Evolutionary conservation across 2,113 vertebrate genomes (phyloP).

Genomic region (Pteruthius melanotis): DNA sequence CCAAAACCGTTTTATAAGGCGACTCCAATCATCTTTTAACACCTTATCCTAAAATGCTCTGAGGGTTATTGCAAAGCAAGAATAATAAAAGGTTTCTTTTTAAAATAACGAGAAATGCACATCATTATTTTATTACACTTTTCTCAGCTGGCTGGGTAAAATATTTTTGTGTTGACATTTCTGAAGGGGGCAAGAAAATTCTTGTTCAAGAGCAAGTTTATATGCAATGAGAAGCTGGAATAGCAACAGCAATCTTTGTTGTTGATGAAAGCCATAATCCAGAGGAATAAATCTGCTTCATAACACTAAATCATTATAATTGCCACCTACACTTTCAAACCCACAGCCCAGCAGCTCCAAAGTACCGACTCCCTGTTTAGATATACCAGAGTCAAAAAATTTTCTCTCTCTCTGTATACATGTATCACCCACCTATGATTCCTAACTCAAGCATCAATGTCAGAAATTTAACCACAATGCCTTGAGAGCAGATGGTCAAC

Average conservation of each 20-base stretch:
- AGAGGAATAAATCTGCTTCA: not conserved
- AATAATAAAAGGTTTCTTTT: not conserved
- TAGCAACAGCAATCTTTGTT: not conserved
- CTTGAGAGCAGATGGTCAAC: slow-evolving; percentile 16
- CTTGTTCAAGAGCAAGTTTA: not conserved
- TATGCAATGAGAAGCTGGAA: not conserved
- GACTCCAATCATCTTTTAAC: not conserved
- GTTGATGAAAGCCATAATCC: not conserved
- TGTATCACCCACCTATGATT: not conserved
- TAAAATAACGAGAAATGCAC: not conserved
- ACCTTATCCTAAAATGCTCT: not conserved
- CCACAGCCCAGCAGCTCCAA: not conserved
- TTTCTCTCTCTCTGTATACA: not conserved
- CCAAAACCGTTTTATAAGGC: not conserved
- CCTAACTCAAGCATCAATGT: not conserved
- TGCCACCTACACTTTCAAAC: not conserved
- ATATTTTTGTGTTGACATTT: slow-evolving; percentile 7
- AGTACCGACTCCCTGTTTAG: not conserved
- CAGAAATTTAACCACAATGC: slow-evolving; percentile 36
- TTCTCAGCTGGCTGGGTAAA: not conserved
- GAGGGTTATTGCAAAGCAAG: not conserved
- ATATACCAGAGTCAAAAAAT: not conserved
- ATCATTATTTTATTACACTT: not conserved
- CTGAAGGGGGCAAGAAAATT: not conserved
- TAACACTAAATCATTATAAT: not conserved